A percentile compares a stretch with the other conserved stretches of the same genome.
Conservation (phyloP, 2,888 invertebrate genomes). For the Athrips mouffetella region DNA sequence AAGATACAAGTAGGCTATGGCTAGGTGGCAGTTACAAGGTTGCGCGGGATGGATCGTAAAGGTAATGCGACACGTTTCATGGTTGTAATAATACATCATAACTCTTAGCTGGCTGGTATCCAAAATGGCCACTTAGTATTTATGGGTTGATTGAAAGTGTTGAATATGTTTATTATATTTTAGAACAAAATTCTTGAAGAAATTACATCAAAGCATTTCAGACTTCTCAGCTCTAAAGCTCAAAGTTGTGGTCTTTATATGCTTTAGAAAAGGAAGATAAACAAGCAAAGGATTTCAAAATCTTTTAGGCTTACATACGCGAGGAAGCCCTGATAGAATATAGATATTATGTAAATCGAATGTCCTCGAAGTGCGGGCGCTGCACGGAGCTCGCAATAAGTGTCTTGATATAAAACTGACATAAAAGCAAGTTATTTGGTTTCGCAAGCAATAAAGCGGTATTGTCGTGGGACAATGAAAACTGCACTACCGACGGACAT, state of each 20-base stretch:
- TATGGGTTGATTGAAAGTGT: background rate
- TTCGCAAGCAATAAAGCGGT: slow-evolving; percentile 66
- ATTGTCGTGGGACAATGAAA: slow-evolving; percentile 64
- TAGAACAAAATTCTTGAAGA: background rate
- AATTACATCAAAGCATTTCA: background rate
- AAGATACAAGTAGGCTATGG: too few relatives aligned
- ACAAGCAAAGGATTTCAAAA: slow-evolving; percentile 6
- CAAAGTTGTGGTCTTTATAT: background rate
- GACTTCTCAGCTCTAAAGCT: background rate
- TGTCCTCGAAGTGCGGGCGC: slow-evolving; percentile 14
- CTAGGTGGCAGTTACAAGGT: too few relatives aligned
- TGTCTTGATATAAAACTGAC: slow-evolving; percentile 60
- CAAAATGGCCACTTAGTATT: background rate
- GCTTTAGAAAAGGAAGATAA: background rate
- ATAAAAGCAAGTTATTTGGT: slow-evolving; percentile 69
- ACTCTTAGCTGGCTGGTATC: background rate
- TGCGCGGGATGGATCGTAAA: background rate
- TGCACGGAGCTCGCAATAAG: slow-evolving; percentile 42
- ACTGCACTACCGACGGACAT: slow-evolving; percentile 45
- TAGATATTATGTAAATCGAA: slow-evolving; percentile 20
- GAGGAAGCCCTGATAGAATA: slow-evolving; percentile 13
- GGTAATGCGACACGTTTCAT: background rate
- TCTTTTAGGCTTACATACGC: slow-evolving; percentile 7
- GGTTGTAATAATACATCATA: too few relatives aligned
- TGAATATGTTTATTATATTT: too few relatives aligned